phyloP scores from a whole-genome alignment of 2,888 invertebrate species.

The Conchocele bisecta region DNA sequence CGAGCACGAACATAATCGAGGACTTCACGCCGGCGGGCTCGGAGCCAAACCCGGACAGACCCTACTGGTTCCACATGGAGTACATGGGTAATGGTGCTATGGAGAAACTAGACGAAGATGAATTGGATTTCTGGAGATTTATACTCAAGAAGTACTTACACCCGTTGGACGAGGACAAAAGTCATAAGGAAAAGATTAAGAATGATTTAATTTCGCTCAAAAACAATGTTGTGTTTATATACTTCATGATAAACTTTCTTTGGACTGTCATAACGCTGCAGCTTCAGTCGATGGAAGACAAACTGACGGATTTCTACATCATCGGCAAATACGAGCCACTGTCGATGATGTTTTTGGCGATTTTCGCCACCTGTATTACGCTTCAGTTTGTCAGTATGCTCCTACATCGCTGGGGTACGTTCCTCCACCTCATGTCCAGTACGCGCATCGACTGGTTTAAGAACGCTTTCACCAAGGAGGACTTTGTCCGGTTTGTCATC shows the following conservation, averaged over 20 bases:
- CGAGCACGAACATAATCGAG: slow-evolving; percentile 53
- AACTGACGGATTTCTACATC: slow-evolving; percentile 87
- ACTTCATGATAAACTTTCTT: slow-evolving; percentile 97
- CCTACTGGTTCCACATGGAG: slow-evolving; percentile 95
- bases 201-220: slow-evolving; percentile 69
- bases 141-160: slow-evolving; percentile 96
- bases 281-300: slow-evolving; percentile 89
- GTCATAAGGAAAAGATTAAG: slow-evolving; percentile 81
- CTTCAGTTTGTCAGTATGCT: slow-evolving; percentile 77
- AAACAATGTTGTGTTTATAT: slow-evolving; percentile 78
- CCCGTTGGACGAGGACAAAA: slow-evolving; percentile 96
- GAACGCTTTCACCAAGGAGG: slow-evolving; percentile 72
- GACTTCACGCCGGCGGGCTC: slow-evolving; percentile 61
- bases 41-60: slow-evolving; percentile 92
- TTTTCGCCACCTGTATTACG: slow-evolving; percentile 73
- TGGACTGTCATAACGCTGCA: slow-evolving; percentile 99
- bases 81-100: slow-evolving; percentile 95
- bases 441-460: slow-evolving; percentile 76
- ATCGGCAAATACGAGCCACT: slow-evolving; percentile 75
- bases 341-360: slow-evolving; percentile 71
- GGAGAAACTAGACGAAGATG: slow-evolving; percentile 91
- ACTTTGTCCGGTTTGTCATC: slow-evolving; percentile 76
- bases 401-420: slow-evolving; percentile 77
- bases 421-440: slow-evolving; percentile 77
- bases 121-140: slow-evolving; percentile 96